Conservation (phyloP, 2,888 invertebrate genomes). For the Crocallis elinguaria region DNA sequence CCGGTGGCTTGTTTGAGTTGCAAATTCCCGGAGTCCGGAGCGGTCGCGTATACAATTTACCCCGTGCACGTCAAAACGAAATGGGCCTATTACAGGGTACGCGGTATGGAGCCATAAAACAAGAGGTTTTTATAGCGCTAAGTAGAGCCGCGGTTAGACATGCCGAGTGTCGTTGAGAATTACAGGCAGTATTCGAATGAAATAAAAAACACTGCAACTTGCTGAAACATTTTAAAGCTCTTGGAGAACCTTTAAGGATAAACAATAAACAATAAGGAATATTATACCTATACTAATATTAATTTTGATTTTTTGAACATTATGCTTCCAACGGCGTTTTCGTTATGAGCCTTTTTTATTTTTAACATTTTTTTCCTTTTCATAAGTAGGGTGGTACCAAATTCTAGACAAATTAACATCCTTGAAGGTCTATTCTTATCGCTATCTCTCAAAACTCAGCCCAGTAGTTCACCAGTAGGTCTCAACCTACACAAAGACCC, state of each 20-base stretch:
- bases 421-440: conserved; percentile 2
- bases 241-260: neutral
- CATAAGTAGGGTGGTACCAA: no score
- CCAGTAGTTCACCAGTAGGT: conserved; percentile 10
- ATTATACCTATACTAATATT: no score
- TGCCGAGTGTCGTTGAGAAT: conserved; percentile 13
- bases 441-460: conserved; percentile 8
- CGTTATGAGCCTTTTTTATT: no score
- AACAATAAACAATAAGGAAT: neutral
- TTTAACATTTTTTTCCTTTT: no score
- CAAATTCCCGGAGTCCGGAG: conserved; percentile 46
- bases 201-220: neutral
- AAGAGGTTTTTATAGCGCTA: conserved; percentile 24
- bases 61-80: conserved; percentile 36
- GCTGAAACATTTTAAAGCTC: conserved; percentile 1
- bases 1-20: conserved; percentile 53
- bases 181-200: conserved; percentile 10
- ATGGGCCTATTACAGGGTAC: conserved; percentile 39
- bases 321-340: no score
- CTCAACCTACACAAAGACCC: conserved; percentile 12
- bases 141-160: conserved; percentile 18
- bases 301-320: no score
- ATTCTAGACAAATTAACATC: conserved; percentile 1
- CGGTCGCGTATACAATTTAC: conserved; percentile 45
- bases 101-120: conserved; percentile 27